These are phyloP conservation scores for Crotophaga sulcirostris DNA, from an alignment of 2,113 vertebrate species.

Conservation along the genomic window DNA sequence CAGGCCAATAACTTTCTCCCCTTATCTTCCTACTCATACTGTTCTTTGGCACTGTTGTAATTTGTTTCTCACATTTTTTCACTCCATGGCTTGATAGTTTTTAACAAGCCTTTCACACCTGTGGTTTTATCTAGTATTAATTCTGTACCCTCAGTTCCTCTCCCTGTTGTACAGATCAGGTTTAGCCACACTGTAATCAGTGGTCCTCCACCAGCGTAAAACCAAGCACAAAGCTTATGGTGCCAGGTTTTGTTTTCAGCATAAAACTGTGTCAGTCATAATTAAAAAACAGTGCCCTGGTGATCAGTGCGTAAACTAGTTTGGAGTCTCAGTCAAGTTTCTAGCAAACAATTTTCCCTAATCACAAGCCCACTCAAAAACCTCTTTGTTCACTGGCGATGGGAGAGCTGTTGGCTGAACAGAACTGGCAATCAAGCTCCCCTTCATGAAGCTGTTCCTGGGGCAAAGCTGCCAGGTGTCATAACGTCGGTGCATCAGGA, in stretches of 20 bases:
- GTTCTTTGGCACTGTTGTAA: neutral
- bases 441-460: neutral
- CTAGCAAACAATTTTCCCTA: neutral
- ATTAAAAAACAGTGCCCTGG: neutral
- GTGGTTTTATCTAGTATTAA: neutral
- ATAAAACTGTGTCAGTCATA: neutral
- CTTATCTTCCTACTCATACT: conserved; percentile 16
- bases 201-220: neutral
- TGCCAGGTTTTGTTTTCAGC: neutral
- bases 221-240: neutral
- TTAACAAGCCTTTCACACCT: neutral
- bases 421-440: fast-evolving
- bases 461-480: neutral
- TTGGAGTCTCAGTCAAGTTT: neutral
- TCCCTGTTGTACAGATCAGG: neutral
- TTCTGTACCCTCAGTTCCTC: neutral
- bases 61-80: neutral
- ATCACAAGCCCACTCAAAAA: neutral
- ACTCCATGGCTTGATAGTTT: neutral
- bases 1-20: conserved; percentile 10
- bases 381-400: neutral
- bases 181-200: neutral
- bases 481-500: fast-evolving
- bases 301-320: too few relatives aligned
- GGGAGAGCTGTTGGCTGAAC: neutral